Base-by-base conservation (phyloP, 2,888 invertebrate species). In the Salpingus planirostris region DNA sequence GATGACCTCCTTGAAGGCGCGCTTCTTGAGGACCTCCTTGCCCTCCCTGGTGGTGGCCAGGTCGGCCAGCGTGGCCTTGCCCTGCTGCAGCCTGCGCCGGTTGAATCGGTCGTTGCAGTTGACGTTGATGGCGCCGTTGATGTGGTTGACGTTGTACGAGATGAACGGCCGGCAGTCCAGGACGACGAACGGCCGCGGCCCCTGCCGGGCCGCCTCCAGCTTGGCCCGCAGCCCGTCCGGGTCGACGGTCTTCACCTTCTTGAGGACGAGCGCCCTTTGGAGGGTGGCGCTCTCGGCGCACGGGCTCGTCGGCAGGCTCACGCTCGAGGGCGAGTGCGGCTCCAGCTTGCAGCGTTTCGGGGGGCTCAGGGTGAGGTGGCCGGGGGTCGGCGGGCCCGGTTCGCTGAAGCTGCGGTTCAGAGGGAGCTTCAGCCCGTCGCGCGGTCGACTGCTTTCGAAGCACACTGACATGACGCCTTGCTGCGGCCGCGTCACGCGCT, bases 91-190 rank as follows among this genome's bases (percentile, higher is more conserved):
- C 14, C 81, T 64, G 42, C 76, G 67, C 36, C 78, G 67, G 55
- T 78, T 79, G 58, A 80, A 76, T 26, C 80, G 67, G 57, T 81
- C 80, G 18, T 77, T 72, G 54, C 80, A 81, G 59, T 79, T 80
- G 40, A 82, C 72, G 61, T 82, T 82, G 50, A 78, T 71, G 13
- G 78, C 75, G 21, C 78, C 79, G 34, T 69, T 65, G 42, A 82
- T 74, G 61, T 82, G 82, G 55, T 73, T 73, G 42, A 73, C 68
- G 57, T 81, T 80, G 65, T 75, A 81, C 35, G 76, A 72, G 43
- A 80, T 71, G 59, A 81, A 81, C 2, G 80, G 74, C 25, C 81
- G 69, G 56, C 79, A 78, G 56, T 81, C 80, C 29, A 80, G 58
- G 4, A 79, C 57, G 10, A 78, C 64, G 47, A 67, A 68, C 28